Conservation (phyloP, 1,140 invertebrate species). For the Phocides pigmalion region DNA sequence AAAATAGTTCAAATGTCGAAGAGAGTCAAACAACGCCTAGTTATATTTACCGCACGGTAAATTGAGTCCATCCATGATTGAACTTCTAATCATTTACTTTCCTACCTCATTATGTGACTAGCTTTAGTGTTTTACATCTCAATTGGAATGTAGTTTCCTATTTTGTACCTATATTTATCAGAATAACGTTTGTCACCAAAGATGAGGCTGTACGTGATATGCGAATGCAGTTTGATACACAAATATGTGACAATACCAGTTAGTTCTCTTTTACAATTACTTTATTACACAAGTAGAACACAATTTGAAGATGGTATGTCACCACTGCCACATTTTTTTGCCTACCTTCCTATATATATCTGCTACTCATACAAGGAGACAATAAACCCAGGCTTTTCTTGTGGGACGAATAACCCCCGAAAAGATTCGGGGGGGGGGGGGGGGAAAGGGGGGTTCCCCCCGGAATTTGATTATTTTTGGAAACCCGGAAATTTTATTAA, state of each 20-base stretch:
- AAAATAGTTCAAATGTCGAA: neutral
- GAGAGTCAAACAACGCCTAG: constrained; percentile 14
- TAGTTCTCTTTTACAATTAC: constrained; percentile 29
- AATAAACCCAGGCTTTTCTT: too few species aligned
- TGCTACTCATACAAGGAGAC: too few species aligned
- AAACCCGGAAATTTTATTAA: too few species aligned
- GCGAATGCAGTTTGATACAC: constrained; percentile 42
- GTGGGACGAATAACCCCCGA: too few species aligned
- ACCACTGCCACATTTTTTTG: too few species aligned
- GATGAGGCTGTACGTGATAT: constrained; percentile 68
- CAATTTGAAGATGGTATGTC: too few species aligned
- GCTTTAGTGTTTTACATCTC: constrained; percentile 61
- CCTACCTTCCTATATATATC: too few species aligned
- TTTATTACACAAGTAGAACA: too few species aligned
- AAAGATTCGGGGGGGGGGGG: too few species aligned
- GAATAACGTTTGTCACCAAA: constrained; percentile 72
- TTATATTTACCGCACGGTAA: constrained; percentile 36
- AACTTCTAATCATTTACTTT: constrained; percentile 72
- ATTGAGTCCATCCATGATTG: constrained; percentile 67
- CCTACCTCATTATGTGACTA: constrained; percentile 81
- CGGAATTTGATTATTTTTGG: too few species aligned
- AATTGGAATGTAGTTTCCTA: constrained; percentile 50
- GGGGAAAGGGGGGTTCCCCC: too few species aligned
- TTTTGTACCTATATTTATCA: constrained; percentile 56
- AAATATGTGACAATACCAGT: constrained; percentile 41